Percentiles rank a stretch among this genome's conserved stretches.
These are phyloP conservation scores for Leucoraja ocellata DNA, from an alignment of 2,797 vertebrate species.

Conservation along the genomic window DNA sequence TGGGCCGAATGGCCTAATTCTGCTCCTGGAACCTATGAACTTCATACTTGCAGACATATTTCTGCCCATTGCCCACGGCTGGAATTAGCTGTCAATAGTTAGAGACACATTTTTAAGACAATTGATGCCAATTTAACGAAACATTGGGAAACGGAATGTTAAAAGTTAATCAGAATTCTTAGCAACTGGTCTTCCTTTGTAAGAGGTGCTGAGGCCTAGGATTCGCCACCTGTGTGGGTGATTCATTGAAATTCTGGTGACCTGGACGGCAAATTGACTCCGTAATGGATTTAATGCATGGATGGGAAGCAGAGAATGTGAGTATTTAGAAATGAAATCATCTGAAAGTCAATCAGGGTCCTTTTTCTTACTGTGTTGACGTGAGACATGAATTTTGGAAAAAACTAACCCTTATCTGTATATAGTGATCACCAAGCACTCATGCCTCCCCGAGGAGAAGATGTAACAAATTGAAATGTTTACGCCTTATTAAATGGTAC, in stretches of 20 bases:
- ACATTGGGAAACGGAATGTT: neutral
- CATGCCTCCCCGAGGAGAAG: neutral
- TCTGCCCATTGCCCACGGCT: no score
- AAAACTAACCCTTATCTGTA: neutral
- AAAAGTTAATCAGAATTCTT: neutral
- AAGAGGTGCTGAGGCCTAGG: neutral
- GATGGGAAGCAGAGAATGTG: constrained; percentile 7
- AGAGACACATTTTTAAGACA: neutral
- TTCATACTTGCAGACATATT: no score
- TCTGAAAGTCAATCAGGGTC: neutral
- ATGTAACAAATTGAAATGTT: neutral
- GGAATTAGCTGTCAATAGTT: neutral
- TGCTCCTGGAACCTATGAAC: no score
- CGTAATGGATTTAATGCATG: constrained; percentile 33
- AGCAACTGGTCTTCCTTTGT: neutral
- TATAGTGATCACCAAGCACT: neutral
- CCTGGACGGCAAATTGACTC: constrained; percentile 19
- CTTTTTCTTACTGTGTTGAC: neutral
- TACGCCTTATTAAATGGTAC: neutral
- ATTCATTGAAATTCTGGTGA: constrained; percentile 13
- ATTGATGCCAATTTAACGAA: neutral
- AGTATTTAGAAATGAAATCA: constrained; percentile 22
- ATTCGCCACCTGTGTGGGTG: neutral
- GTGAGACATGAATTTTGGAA: neutral
- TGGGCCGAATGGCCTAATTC: no score